phyloP scores from a whole-genome alignment of 2,797 vertebrate species.

The Pterois miles region DNA sequence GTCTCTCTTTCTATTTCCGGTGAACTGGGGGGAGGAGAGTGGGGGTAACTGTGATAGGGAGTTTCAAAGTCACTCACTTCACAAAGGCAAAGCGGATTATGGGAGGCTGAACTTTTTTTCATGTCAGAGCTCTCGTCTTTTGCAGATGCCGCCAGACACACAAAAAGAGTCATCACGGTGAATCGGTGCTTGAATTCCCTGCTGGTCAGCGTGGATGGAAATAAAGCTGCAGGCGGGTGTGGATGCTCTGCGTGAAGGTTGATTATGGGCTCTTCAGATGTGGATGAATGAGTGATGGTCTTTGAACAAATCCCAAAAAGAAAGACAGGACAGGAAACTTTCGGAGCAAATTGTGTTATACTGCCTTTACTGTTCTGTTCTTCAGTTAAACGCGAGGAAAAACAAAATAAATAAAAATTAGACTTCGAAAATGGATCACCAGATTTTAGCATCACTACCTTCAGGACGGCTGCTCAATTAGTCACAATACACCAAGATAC shows the following conservation, averaged over 20 bases:
- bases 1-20: constrained; percentile 49
- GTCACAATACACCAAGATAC: no score
- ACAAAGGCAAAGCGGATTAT: constrained; percentile 71
- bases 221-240: constrained; percentile 12
- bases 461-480: neutral
- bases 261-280: constrained; percentile 32
- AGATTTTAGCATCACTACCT: no score
- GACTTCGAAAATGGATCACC: neutral
- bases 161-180: constrained; percentile 8
- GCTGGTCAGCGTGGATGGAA: constrained; percentile 20
- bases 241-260: constrained; percentile 39
- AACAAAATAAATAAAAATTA: no score
- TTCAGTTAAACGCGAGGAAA: neutral
- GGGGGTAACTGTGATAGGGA: constrained; percentile 47
- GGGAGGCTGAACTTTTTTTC: constrained; percentile 57
- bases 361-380: neutral
- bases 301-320: constrained; percentile 9
- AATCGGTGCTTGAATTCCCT: constrained; percentile 30
- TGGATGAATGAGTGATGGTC: constrained; percentile 17
- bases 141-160: constrained; percentile 28
- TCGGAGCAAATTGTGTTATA: neutral
- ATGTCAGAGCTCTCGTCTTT: constrained; percentile 37
- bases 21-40: neutral
- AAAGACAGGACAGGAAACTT: neutral
- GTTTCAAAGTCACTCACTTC: constrained; percentile 75